Percentiles rank a stretch among this genome's conserved stretches.
Conservation (phyloP, 2,888 invertebrate genomes). For the Hypercompe scribonia region DNA sequence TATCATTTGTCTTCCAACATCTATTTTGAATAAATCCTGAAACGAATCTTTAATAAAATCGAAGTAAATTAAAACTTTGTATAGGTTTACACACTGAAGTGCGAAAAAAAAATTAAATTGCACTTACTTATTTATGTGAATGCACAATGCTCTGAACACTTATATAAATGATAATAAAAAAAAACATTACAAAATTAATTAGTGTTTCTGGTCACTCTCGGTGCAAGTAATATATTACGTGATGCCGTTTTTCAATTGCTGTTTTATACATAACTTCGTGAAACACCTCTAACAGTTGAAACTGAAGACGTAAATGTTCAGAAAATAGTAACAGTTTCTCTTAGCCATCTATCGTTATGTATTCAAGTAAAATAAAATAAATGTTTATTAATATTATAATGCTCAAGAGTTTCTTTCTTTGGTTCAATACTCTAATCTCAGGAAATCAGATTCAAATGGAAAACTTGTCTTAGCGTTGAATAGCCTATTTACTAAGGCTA, state of each 20-base stretch:
- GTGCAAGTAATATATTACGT: constrained; percentile 71
- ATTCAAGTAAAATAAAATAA: background rate
- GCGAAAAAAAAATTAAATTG: constrained; percentile 24
- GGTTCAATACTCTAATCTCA: background rate
- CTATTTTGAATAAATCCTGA: too few relatives aligned
- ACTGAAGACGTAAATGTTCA: background rate
- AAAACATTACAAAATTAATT: constrained; percentile 33
- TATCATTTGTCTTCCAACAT: too few relatives aligned
- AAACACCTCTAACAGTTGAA: constrained; percentile 10
- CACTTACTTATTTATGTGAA: background rate
- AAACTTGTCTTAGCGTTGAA: background rate
- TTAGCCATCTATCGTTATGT: too few relatives aligned
- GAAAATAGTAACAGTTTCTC: too few relatives aligned
- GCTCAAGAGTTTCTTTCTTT: background rate
- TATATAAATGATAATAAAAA: constrained; percentile 49
- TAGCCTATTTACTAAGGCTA: background rate
- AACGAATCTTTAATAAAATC: background rate
- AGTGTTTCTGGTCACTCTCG: constrained; percentile 43
- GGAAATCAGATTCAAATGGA: background rate
- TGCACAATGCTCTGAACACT: too few relatives aligned
- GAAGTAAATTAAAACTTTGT: background rate
- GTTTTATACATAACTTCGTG: constrained; percentile 50
- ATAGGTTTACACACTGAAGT: background rate
- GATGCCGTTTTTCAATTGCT: constrained; percentile 68
- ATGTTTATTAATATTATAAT: background rate